These are phyloP conservation scores for Pseudolaguvia tuberculata DNA, from an alignment of 2,113 vertebrate genomes.

Conservation along the genomic window DNA sequence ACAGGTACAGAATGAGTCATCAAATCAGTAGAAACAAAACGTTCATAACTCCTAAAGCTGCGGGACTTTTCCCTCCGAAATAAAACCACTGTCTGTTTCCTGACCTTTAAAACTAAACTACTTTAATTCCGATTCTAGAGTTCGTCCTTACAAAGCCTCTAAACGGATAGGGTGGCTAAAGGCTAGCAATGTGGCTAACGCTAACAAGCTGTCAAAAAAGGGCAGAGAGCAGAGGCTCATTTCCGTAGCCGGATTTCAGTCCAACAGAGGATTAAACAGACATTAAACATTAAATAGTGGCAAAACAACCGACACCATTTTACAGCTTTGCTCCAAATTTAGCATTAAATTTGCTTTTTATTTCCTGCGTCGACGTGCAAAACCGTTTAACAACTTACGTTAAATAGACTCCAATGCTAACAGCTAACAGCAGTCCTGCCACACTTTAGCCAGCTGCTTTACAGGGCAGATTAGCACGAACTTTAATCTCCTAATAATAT, in stretches of 20 bases:
- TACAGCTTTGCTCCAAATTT: neutral
- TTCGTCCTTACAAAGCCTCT: neutral
- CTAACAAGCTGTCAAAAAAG: slow-evolving; percentile 37
- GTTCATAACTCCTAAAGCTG: neutral
- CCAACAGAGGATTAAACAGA: neutral
- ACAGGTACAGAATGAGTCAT: slow-evolving; percentile 7
- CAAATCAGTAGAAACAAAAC: neutral
- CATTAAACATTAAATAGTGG: neutral
- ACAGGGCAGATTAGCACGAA: neutral
- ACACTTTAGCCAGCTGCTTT: slow-evolving; percentile 39
- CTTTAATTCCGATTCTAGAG: neutral
- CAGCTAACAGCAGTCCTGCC: slow-evolving; percentile 35
- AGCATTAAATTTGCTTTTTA: neutral
- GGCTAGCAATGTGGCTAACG: slow-evolving; percentile 17
- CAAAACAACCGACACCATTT: neutral
- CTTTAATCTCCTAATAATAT: neutral
- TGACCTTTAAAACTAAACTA: neutral
- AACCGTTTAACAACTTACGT: neutral
- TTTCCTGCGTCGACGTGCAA: no score
- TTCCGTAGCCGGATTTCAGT: slow-evolving; percentile 29
- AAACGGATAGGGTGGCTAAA: neutral
- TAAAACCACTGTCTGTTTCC: neutral
- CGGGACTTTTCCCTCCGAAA: no score
- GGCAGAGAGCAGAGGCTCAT: slow-evolving; percentile 36
- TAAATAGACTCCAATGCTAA: neutral